Evolutionary conservation across 2,797 vertebrate genomes (phyloP).

Genomic region (Eulemur rubriventer): DNA sequence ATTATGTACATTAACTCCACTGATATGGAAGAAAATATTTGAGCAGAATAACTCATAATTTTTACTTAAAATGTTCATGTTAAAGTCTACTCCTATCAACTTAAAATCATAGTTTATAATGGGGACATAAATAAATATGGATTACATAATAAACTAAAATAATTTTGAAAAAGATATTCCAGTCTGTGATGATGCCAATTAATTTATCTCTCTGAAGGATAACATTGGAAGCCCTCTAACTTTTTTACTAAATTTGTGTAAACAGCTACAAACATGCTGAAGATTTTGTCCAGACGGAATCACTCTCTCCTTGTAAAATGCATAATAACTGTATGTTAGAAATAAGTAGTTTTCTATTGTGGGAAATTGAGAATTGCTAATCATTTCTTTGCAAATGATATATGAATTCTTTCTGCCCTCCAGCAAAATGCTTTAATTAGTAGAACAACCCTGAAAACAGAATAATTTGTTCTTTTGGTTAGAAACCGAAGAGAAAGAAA

Average conservation of each 20-base stretch:
- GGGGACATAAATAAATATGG: background rate
- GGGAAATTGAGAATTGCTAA: background rate
- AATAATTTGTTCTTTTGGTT: background rate
- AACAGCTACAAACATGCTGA: background rate
- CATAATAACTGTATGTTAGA: background rate
- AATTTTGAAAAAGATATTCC: background rate
- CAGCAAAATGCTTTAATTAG: background rate
- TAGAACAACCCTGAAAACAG: background rate
- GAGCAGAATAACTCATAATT: background rate
- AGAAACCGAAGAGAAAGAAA: background rate
- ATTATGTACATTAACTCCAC: background rate
- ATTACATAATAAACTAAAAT: background rate
- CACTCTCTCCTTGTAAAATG: background rate
- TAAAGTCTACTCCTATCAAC: background rate
- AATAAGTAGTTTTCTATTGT: background rate
- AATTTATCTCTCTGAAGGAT: background rate
- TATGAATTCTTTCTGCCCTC: background rate
- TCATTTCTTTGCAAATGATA: background rate
- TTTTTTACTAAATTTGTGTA: background rate
- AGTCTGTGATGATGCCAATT: background rate
- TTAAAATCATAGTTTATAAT: background rate
- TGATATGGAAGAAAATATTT: background rate
- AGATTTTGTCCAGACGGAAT: background rate
- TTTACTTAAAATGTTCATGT: background rate
- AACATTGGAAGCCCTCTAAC: background rate